Evolutionary conservation across 2,797 vertebrate species (phyloP).

Genomic region (Pitangus sulphuratus): DNA sequence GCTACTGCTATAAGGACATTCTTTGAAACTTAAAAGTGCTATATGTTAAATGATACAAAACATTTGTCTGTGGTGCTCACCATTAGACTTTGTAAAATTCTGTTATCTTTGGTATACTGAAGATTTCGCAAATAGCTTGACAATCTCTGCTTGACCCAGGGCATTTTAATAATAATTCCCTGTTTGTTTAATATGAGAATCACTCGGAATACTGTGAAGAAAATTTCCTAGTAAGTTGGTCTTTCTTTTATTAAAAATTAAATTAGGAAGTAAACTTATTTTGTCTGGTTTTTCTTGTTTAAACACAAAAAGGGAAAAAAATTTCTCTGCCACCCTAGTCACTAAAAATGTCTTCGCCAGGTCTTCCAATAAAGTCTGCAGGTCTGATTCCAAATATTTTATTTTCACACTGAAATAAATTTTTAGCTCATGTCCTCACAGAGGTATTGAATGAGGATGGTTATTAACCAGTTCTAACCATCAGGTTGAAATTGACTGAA

Average conservation of each 20-base stretch:
- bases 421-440: conserved; percentile 8
- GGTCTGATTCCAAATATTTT: neutral
- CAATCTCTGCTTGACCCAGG: neutral
- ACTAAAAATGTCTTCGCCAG: neutral
- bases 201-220: neutral
- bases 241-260: neutral
- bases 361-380: neutral
- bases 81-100: neutral
- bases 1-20: conserved; percentile 26
- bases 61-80: neutral
- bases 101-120: conserved; percentile 73
- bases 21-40: conserved; percentile 54
- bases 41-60: conserved; percentile 19
- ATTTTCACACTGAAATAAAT: neutral
- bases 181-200: neutral
- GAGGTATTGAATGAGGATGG: neutral
- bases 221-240: neutral
- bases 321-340: neutral
- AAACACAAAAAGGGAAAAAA: neutral
- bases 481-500: neutral
- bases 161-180: neutral
- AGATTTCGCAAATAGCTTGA: neutral
- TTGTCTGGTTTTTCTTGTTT: neutral
- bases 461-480: neutral
- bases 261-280: neutral